Evolutionary conservation across 2,797 vertebrate genomes (phyloP).

Genomic region (Pantherophis vulpinus): DNA sequence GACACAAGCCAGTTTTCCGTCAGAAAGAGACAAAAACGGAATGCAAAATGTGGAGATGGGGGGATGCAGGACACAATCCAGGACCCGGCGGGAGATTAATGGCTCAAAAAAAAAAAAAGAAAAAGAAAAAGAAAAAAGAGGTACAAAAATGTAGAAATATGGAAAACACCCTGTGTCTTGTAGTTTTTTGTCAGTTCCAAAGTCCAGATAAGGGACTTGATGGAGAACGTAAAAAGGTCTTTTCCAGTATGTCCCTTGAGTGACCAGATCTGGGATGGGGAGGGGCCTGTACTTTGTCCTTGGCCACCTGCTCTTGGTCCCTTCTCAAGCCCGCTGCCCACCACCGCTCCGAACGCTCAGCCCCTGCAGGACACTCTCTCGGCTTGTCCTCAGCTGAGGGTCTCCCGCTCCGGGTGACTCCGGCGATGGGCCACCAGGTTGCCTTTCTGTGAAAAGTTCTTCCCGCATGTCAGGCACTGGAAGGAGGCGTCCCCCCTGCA

Average conservation of each 20-base stretch:
- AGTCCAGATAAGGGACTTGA: rapidly evolving
- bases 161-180: background rate
- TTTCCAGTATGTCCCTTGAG: background rate
- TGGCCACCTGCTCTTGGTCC: rapidly evolving
- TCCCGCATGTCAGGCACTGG: constrained; percentile 16
- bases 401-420: background rate
- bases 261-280: background rate
- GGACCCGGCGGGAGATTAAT: background rate
- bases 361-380: too few relatives aligned
- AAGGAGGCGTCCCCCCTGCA: background rate
- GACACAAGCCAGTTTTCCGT: too few relatives aligned
- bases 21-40: background rate
- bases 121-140: background rate
- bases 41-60: background rate
- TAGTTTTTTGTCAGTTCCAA: background rate
- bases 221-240: background rate
- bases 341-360: rapidly evolving
- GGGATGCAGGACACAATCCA: background rate
- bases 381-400: background rate
- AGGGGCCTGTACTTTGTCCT: too few relatives aligned
- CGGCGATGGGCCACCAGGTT: background rate
- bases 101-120: background rate
- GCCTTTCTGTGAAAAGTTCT: constrained; percentile 7
- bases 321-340: rapidly evolving
- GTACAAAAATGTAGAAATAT: too few relatives aligned